These are phyloP conservation scores for Apamea anceps DNA, from an alignment of 2,888 invertebrate species.

Conservation along the genomic window DNA sequence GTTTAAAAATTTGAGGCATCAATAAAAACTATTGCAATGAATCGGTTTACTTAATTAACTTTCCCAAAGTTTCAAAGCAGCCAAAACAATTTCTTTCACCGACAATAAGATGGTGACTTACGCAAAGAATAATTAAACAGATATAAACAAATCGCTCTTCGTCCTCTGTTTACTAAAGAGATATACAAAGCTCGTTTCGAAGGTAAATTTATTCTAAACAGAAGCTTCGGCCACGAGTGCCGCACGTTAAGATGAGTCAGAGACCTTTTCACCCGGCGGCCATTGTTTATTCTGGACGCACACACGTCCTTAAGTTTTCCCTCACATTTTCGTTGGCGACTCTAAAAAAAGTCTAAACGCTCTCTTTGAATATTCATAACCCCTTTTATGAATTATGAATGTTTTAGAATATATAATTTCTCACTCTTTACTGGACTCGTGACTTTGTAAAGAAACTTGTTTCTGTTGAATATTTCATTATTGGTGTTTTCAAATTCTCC, in stretches of 20 bases:
- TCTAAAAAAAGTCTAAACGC: conserved; percentile 68
- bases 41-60: conserved; percentile 27
- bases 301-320: conserved; percentile 82
- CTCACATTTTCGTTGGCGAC: conserved; percentile 76
- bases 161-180: conserved; percentile 74
- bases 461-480: conserved; percentile 64
- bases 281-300: conserved; percentile 86
- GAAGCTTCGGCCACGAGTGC: conserved; percentile 77
- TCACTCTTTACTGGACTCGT: conserved; percentile 66
- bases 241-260: conserved; percentile 84
- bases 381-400: conserved; percentile 73
- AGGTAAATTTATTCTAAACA: conserved; percentile 87
- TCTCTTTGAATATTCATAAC: conserved; percentile 79
- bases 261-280: conserved; percentile 83
- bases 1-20: background rate
- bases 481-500: conserved; percentile 35
- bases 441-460: conserved; percentile 69
- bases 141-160: conserved; percentile 69
- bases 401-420: conserved; percentile 68
- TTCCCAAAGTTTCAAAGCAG: conserved; percentile 28
- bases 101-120: conserved; percentile 32
- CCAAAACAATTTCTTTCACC: conserved; percentile 25
- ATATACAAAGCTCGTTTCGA: conserved; percentile 75
- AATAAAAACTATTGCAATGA: conserved; percentile 14
- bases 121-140: conserved; percentile 63